phyloP scores from a whole-genome alignment of 2,888 invertebrate species.

The Hirtodrosophila cameraria region DNA sequence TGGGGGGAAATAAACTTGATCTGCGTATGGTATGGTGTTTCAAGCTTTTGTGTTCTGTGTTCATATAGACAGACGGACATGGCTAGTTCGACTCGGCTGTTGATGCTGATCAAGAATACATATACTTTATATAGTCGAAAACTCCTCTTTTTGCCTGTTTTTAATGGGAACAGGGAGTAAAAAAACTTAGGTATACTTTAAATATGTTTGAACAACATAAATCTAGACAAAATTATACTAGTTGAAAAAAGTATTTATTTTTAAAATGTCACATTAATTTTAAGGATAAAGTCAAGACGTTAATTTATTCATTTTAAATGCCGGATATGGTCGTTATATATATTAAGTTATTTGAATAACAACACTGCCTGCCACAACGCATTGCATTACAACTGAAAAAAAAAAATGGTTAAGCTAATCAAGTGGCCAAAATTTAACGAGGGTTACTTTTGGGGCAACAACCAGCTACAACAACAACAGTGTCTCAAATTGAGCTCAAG shows the following conservation, averaged over 20 bases:
- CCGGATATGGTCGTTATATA: neutral
- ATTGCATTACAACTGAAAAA: constrained; percentile 39
- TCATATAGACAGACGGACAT: too few species aligned
- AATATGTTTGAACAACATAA: too few species aligned
- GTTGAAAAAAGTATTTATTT: neutral
- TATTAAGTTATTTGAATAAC: constrained; percentile 34
- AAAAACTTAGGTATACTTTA: too few species aligned
- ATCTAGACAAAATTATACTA: neutral
- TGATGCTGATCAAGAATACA: too few species aligned
- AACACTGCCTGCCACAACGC: constrained; percentile 28
- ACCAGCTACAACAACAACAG: constrained; percentile 7
- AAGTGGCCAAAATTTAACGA: constrained; percentile 66
- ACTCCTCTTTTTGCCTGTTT: too few species aligned
- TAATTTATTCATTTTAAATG: neutral
- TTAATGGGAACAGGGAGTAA: neutral
- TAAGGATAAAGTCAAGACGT: neutral
- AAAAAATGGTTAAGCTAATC: constrained; percentile 66
- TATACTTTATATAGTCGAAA: too few species aligned
- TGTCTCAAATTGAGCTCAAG: constrained; percentile 39
- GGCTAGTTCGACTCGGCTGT: too few species aligned
- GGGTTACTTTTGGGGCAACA: constrained; percentile 52
- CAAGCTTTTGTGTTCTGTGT: too few species aligned
- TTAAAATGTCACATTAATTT: neutral
- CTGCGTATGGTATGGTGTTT: too few species aligned
- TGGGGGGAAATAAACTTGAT: too few species aligned